A percentile compares a stretch with the other conserved stretches of the same genome.
Conservation (phyloP, 2,888 invertebrate genomes). For the Euplagia quadripunctaria region DNA sequence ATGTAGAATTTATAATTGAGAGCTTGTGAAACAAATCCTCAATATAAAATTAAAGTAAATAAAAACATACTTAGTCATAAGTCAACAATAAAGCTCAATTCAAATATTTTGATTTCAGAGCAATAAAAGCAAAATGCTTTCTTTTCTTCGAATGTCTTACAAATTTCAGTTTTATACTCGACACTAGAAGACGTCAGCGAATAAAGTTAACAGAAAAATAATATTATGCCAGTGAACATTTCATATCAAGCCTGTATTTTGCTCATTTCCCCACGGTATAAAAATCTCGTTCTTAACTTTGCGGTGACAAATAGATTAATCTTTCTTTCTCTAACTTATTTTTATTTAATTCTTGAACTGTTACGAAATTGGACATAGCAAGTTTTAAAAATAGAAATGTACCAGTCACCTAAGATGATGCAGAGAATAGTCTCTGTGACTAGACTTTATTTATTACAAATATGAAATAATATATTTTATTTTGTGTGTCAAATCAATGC, state of each 20-base stretch:
- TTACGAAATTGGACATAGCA: too few relatives aligned
- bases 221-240: slow-evolving; percentile 11
- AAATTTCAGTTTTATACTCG: slow-evolving; percentile 15
- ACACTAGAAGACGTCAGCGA: slow-evolving; percentile 7
- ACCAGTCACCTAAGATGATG: too few relatives aligned
- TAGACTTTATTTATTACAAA: too few relatives aligned
- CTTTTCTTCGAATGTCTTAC: slow-evolving; percentile 4
- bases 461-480: too few relatives aligned
- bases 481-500: too few relatives aligned
- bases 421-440: too few relatives aligned
- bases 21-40: too few relatives aligned
- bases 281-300: neutral
- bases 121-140: neutral
- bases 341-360: neutral
- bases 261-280: slow-evolving; percentile 11
- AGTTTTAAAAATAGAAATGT: too few relatives aligned
- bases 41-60: too few relatives aligned
- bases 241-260: neutral
- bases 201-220: slow-evolving; percentile 17
- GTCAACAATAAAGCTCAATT: too few relatives aligned
- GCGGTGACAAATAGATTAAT: neutral
- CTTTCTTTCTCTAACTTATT: neutral
- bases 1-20: too few relatives aligned
- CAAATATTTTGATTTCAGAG: neutral
- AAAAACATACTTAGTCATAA: too few relatives aligned